These are phyloP conservation scores for Distichodus sexfasciatus DNA, from an alignment of 2,797 vertebrate genomes.

Conservation along the genomic window DNA sequence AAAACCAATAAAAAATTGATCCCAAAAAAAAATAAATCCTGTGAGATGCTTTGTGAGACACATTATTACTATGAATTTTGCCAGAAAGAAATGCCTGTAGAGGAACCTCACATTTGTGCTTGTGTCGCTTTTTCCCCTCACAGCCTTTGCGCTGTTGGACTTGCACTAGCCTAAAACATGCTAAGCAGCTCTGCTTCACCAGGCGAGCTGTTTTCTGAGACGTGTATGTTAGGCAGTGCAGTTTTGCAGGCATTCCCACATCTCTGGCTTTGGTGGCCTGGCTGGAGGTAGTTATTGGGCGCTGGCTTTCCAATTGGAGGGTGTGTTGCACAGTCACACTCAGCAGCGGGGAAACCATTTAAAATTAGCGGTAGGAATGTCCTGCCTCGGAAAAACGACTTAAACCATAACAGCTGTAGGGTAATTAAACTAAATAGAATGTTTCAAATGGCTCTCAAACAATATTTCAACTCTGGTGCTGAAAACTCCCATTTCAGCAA, in stretches of 20 bases:
- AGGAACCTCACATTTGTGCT: slow-evolving; percentile 28
- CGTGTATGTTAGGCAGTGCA: neutral
- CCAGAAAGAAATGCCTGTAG: slow-evolving; percentile 19
- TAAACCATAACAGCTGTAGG: slow-evolving; percentile 28
- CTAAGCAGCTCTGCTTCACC: slow-evolving; percentile 30
- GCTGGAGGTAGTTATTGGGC: slow-evolving; percentile 8
- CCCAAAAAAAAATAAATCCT: no score
- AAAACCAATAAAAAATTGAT: no score
- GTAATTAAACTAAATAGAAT: slow-evolving; percentile 38
- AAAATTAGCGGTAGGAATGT: slow-evolving; percentile 38
- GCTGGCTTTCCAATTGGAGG: slow-evolving; percentile 30
- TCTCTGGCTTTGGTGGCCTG: slow-evolving; percentile 20
- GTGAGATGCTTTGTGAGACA: neutral
- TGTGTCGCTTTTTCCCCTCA: slow-evolving; percentile 9
- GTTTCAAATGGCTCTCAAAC: slow-evolving; percentile 32
- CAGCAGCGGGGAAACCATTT: slow-evolving; percentile 28
- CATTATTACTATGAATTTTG: slow-evolving; percentile 35
- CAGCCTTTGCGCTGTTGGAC: neutral
- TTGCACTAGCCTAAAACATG: slow-evolving; percentile 22
- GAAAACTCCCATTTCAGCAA: slow-evolving; percentile 28
- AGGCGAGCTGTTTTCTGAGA: slow-evolving; percentile 22
- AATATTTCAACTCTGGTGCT: slow-evolving; percentile 22
- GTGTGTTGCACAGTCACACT: slow-evolving; percentile 20
- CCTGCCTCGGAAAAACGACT: slow-evolving; percentile 6
- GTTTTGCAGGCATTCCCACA: neutral